Evolutionary conservation across 2,888 invertebrate species (phyloP), one percentile per base, ranked within the genome.

Genomic region (Autographa gamma): DNA sequence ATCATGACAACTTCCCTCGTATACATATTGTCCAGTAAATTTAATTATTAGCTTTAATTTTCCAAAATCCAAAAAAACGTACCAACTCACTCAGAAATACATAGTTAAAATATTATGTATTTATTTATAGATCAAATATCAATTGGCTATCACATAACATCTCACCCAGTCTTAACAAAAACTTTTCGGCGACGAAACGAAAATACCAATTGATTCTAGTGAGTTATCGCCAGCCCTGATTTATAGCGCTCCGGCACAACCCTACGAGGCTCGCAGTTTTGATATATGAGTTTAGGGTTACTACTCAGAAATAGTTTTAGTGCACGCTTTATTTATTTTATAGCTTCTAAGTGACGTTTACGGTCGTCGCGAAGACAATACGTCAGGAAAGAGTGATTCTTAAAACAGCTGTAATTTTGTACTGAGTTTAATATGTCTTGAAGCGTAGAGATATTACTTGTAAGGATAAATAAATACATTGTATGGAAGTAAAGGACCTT

Each of bases 241-340:
- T 92, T 93, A 92, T 92, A 83, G 87, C 83, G 83, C 82, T 86
- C 88, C 80, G 84, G 83, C 80, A 72, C 89, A 87, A 85, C 85
- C 84, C 84, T 84, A 85, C 76, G 60, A 68, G 84, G 81, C 81
- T 84, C 78, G 77, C 75, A 85, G 83, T 86, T 91, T 89, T 93
- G 91, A 92, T 90, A 89, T 89, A 91, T 87, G 86, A 84, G 82
- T 82, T 86, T 81, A 86, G 86, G 85, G 83, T 88, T 88, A 86
- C 86, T 86, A 86, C 88, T 86, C 79, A 84, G 86, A 90, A 91
- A 88, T 89, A 91, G 89, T 90, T 89, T 88, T 82, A 88, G 82
- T 79, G 81, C 82, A 77, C 81, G 81, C 77, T 83, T 87, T 89
- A 86, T 89, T 88, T 88, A 87, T 86, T 88, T 88, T 87, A 89